A percentile compares a stretch with the other conserved stretches of the same genome.
Evolutionary conservation across 2,113 vertebrate genomes (phyloP).

Genomic region (Gymnogyps californianus): DNA sequence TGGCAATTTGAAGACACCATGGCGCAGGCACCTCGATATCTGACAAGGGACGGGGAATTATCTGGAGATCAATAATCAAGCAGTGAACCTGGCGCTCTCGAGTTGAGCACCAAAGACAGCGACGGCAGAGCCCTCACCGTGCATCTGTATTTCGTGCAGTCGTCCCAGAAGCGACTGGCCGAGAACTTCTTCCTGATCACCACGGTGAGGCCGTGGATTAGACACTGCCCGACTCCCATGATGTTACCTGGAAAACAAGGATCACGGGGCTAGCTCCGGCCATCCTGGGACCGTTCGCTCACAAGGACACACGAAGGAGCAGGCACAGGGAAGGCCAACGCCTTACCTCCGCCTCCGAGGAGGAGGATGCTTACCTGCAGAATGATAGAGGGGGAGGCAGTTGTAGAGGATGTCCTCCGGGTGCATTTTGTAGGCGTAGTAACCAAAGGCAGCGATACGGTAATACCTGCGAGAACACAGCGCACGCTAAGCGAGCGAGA

Average conservation of each 20-base stretch:
- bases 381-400: conserved; percentile 89
- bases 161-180: conserved; percentile 88
- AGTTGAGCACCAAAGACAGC: background rate
- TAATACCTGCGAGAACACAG: conserved; percentile 76
- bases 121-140: conserved; percentile 73
- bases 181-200: conserved; percentile 90
- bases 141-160: conserved; percentile 86
- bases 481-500: background rate
- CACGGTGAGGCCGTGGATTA: conserved; percentile 85
- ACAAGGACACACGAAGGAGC: background rate
- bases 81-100: accelerated
- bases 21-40: accelerated
- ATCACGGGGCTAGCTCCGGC: background rate
- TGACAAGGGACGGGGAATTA: accelerated
- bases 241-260: conserved; percentile 79
- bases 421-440: conserved; percentile 79
- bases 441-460: conserved; percentile 85
- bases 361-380: conserved; percentile 74
- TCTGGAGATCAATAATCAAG: background rate
- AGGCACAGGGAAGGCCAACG: accelerated
- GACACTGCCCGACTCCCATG: conserved; percentile 88
- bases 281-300: accelerated
- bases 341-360: background rate
- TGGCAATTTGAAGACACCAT: accelerated
- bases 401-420: conserved; percentile 79